phyloP scores from a whole-genome alignment of 2,113 vertebrate genomes.

The Platichthys stellatus region DNA sequence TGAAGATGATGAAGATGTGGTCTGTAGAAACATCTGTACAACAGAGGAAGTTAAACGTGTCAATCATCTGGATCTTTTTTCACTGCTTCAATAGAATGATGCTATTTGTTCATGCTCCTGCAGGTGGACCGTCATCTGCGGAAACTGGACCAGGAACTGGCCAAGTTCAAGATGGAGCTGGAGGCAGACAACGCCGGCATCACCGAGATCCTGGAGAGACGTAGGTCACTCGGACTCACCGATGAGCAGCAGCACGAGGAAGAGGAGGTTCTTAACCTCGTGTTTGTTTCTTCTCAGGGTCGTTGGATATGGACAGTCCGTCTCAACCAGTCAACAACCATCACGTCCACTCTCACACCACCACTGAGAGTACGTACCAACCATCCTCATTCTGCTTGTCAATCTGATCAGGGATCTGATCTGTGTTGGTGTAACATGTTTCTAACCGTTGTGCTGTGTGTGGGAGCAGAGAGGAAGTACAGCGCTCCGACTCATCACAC shows the following conservation, averaged over 20 bases:
- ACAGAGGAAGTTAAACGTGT: background rate
- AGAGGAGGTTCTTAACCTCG: background rate
- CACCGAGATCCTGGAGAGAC: constrained; percentile 97
- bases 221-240: constrained; percentile 43
- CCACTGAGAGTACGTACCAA: constrained; percentile 89
- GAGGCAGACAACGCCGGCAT: constrained; percentile 99
- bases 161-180: constrained; percentile 99
- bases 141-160: constrained; percentile 97
- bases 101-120: background rate
- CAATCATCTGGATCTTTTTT: too few relatives aligned
- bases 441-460: background rate
- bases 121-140: constrained; percentile 98
- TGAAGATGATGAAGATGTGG: too few relatives aligned
- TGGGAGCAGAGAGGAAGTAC: constrained; percentile 93
- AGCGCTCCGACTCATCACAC: constrained; percentile 92
- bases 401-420: background rate
- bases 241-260: background rate
- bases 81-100: too few relatives aligned
- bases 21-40: too few relatives aligned
- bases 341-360: constrained; percentile 92
- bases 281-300: constrained; percentile 76
- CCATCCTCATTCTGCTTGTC: background rate
- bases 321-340: constrained; percentile 99
- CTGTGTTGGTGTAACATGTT: background rate
- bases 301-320: constrained; percentile 96